Percentiles rank a stretch among this genome's conserved stretches.
Conservation (phyloP, 2,113 vertebrate genomes). For the Aramus guarauna region DNA sequence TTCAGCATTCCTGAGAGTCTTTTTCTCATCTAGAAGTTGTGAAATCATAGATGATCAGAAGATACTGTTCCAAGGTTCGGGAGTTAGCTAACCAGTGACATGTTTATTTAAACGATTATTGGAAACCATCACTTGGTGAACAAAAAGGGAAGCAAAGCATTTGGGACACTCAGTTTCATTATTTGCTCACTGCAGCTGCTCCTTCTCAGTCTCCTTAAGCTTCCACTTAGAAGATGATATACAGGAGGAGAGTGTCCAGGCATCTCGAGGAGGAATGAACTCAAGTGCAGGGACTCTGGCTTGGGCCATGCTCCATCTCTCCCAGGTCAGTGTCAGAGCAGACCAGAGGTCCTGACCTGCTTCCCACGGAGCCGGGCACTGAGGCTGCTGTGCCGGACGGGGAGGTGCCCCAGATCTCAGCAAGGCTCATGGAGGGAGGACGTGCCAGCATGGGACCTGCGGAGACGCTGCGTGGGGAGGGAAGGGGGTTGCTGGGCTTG, state of each 20-base stretch:
- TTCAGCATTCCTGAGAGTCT: background rate
- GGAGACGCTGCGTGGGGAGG: fast-evolving
- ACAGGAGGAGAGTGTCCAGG: background rate
- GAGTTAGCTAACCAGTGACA: background rate
- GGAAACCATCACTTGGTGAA: background rate
- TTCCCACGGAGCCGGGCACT: fast-evolving
- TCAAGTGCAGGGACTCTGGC: background rate
- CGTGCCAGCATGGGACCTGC: background rate
- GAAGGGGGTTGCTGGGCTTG: too few relatives aligned
- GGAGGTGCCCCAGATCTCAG: fast-evolving
- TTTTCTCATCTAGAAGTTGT: background rate
- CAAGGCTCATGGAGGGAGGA: fast-evolving
- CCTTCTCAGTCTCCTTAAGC: background rate
- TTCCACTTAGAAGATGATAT: background rate
- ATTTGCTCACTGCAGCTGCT: background rate
- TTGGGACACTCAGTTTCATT: background rate
- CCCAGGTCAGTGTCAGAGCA: background rate
- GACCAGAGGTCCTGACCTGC: too few relatives aligned
- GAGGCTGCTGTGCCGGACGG: fast-evolving
- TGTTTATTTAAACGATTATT: background rate
- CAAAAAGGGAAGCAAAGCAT: background rate
- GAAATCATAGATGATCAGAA: background rate
- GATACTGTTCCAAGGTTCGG: background rate
- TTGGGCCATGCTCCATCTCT: fast-evolving
- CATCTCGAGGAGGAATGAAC: background rate